These are phyloP conservation scores for Mesitornis unicolor DNA, from an alignment of 2,113 vertebrate genomes.

Conservation along the genomic window DNA sequence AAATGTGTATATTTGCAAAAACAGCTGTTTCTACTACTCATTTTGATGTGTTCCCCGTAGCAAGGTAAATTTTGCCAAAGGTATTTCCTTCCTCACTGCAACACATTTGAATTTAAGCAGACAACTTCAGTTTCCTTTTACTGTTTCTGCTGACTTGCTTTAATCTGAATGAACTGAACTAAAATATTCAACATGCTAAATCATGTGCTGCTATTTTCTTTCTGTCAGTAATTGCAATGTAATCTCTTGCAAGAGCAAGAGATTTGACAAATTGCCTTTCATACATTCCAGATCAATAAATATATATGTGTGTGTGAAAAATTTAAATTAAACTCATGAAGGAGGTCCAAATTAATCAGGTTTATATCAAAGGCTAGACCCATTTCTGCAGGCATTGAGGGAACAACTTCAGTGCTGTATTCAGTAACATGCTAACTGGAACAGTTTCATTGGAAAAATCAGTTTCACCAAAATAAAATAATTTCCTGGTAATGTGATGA, in stretches of 20 bases:
- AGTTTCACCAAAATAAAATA: not conserved
- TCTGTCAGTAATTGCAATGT: not conserved
- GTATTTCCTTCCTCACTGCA: not conserved
- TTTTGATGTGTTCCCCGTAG: not conserved
- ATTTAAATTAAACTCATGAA: not conserved
- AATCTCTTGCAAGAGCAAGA: not conserved
- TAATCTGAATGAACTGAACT: not conserved
- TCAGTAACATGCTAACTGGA: rapidly evolving
- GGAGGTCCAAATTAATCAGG: not conserved
- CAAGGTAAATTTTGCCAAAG: not conserved
- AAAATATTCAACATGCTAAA: not conserved
- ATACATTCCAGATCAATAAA: not conserved
- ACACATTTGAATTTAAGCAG: not conserved
- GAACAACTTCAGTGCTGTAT: not conserved
- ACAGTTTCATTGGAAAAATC: not conserved
- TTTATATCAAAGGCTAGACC: not conserved
- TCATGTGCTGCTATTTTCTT: not conserved
- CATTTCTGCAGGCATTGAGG: not conserved
- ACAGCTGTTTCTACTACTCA: rapidly evolving
- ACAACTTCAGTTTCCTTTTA: not conserved
- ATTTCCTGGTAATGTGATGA: not conserved
- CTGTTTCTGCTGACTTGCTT: not conserved
- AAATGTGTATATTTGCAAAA: rapidly evolving
- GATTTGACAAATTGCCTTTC: not conserved
- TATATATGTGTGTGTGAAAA: not conserved